Conservation (phyloP, 2,888 invertebrate species). For the Pristionchus fissidentatus region DNA sequence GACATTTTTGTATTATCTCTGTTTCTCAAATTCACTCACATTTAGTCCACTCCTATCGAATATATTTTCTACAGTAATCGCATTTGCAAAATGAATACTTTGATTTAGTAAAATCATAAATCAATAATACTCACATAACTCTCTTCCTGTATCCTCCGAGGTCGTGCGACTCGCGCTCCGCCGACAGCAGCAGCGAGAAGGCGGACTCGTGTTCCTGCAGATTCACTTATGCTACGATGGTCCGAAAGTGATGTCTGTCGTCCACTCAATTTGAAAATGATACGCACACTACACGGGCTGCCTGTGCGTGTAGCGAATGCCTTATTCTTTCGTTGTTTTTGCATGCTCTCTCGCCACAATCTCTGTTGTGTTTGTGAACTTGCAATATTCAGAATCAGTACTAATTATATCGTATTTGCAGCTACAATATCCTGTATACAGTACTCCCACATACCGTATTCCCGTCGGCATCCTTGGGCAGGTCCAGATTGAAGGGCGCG, state of each 20-base stretch:
- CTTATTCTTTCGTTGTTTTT: no score
- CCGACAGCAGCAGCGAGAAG: slow-evolving; percentile 76
- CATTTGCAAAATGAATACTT: no score
- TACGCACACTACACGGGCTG: no score
- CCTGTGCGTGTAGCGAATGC: no score
- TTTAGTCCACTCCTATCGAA: no score
- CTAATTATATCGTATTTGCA: neutral
- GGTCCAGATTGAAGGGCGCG: slow-evolving; percentile 54
- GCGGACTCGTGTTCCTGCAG: slow-evolving; percentile 49
- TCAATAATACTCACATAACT: slow-evolving; percentile 78
- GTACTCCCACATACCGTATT: slow-evolving; percentile 18
- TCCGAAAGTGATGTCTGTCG: neutral
- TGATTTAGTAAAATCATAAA: no score
- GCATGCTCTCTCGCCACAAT: no score
- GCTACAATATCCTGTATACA: neutral
- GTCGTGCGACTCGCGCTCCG: slow-evolving; percentile 84
- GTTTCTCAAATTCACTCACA: neutral
- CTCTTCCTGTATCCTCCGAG: slow-evolving; percentile 88
- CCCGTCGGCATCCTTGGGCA: slow-evolving; percentile 54
- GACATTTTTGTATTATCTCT: no score
- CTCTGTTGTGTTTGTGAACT: no score
- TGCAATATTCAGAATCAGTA: no score
- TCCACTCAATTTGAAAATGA: neutral
- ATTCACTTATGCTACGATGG: no score
- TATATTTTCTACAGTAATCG: no score